Base-by-base conservation (phyloP, 2,888 invertebrate species). In the Drosophila helvetica region DNA sequence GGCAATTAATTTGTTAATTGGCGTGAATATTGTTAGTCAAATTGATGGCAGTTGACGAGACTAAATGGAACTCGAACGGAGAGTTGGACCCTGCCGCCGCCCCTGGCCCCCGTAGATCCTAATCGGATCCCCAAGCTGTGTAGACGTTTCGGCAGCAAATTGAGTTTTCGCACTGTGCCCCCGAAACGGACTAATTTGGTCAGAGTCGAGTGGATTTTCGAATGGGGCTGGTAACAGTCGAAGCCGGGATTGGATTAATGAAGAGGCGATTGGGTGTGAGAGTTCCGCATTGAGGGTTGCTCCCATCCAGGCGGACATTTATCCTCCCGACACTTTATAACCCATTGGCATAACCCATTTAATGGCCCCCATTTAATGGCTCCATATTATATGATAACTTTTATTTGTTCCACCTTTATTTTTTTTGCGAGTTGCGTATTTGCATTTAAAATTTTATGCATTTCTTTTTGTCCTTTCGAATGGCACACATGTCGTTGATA, bases 1-100 rank as follows among this genome's bases (percentile, higher is more conserved):
- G 80, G 80, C 84, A 83, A 83, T 83, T 83, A 83, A 83, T 83
- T 83, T 83, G 86, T 77, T 82, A 82, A 82, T 82, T 82, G 82
- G 67, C 84, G 74, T 74, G 74, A 77, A 82, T 80, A 80, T 75
- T 75, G 78, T 83, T 78, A 57, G 83, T 50, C 74, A 77, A 86
- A 86, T 86, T 83, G 84, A 76, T 68, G 78, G 73, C 75, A 82
- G 65, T 77, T 70, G 72, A 72, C 72, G 64, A 68, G 22, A 38
- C 38, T 38, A 38, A 38, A 38, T 38, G 38, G 38, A 38, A 38
- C 38, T 38, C n/a, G 38, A 25, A 27, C 50, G 50, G 4, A 5
- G 50, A 38, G 15, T 38, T 1, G 38, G 15, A 38, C 38, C 7
- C 38, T n/a, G 38, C 7, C n/a, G 7, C 18, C 19, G 15, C 5